Conservation (phyloP, 1,140 invertebrate genomes). For the Agraylea sexmaculata region DNA sequence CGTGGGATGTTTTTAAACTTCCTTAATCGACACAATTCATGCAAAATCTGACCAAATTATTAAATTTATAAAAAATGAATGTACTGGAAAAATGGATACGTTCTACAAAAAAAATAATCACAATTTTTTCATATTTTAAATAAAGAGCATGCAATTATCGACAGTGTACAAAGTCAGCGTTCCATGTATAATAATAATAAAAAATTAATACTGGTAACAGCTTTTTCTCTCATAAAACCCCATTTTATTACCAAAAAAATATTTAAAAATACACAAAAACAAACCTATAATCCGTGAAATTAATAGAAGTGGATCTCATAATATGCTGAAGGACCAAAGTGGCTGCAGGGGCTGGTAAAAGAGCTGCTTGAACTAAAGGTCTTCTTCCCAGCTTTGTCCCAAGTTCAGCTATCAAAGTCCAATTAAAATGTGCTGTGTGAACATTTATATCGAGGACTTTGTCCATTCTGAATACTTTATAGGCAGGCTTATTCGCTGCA, state of each 20-base stretch:
- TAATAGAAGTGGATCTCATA: slow-evolving; percentile 47
- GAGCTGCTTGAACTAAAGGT: slow-evolving; percentile 4
- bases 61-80: no score
- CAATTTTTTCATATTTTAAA: no score
- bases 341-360: slow-evolving; percentile 9
- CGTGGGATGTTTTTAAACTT: no score
- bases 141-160: no score
- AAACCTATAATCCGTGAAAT: slow-evolving; percentile 54
- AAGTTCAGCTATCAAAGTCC: slow-evolving; percentile 38
- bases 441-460: slow-evolving; percentile 49
- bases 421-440: slow-evolving; percentile 45
- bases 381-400: slow-evolving; percentile 4
- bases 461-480: slow-evolving; percentile 57
- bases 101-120: no score
- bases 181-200: no score
- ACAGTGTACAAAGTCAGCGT: no score
- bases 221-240: slow-evolving; percentile 3
- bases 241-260: slow-evolving; percentile 4
- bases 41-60: no score
- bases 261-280: slow-evolving; percentile 1
- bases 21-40: no score
- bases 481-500: slow-evolving; percentile 52
- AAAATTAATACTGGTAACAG: slow-evolving; percentile 5
- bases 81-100: no score
- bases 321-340: slow-evolving; percentile 49